Percentiles rank a stretch among this genome's conserved stretches.
Conservation (phyloP, 2,888 invertebrate genomes). For the Phymatocera aterrima region DNA sequence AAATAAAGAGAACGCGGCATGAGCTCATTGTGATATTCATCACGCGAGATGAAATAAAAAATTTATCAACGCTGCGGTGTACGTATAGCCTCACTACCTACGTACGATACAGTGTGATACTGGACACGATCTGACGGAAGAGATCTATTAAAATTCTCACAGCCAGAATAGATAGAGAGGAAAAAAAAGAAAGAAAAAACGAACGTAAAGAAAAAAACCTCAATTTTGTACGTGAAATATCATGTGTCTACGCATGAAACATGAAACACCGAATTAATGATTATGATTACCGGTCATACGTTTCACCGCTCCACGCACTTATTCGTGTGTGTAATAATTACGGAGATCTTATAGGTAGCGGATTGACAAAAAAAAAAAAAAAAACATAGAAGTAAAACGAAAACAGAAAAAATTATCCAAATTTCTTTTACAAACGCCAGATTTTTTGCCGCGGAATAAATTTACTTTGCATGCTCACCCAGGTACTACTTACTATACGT, state of each 20-base stretch:
- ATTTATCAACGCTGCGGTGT: background rate
- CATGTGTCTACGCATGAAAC: background rate
- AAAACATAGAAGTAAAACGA: too few relatives aligned
- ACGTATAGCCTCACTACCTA: too few relatives aligned
- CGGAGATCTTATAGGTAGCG: too few relatives aligned
- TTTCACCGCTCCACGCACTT: background rate
- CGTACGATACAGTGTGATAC: background rate
- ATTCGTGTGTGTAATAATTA: background rate
- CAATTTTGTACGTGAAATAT: background rate
- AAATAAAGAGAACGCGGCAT: slow-evolving; percentile 23
- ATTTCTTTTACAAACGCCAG: too few relatives aligned
- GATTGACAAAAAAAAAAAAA: too few relatives aligned
- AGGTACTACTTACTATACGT: background rate
- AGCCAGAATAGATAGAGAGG: background rate
- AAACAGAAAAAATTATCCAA: too few relatives aligned
- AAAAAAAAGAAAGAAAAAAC: background rate
- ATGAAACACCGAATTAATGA: background rate
- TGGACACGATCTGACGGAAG: slow-evolving; percentile 23
- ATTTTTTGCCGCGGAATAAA: too few relatives aligned
- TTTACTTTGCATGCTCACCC: background rate
- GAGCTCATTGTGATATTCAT: slow-evolving; percentile 12
- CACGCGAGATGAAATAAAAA: slow-evolving; percentile 17
- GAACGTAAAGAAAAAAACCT: background rate
- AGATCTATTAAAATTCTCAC: background rate
- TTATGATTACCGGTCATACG: background rate